Evolutionary conservation across 2,113 vertebrate species (phyloP).

Genomic region (Calonectris borealis): DNA sequence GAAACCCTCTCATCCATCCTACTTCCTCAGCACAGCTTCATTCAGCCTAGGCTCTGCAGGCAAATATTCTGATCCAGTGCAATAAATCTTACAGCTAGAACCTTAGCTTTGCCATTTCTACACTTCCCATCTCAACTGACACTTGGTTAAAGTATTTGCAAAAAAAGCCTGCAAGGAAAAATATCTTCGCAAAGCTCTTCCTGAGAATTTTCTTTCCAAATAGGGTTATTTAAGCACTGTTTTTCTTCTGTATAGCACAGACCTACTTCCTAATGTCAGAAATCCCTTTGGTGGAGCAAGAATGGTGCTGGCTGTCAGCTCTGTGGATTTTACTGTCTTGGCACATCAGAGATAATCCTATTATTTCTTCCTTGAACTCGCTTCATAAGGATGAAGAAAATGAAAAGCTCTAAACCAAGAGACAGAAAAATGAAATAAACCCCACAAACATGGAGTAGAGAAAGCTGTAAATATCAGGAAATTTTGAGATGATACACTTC

Average conservation of each 20-base stretch:
- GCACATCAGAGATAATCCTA: constrained; percentile 40
- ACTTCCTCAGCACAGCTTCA: not conserved
- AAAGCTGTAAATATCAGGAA: constrained; percentile 4
- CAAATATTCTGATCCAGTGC: not conserved
- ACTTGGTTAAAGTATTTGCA: not conserved
- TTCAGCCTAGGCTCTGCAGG: not conserved
- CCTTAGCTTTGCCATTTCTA: not conserved
- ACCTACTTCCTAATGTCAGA: constrained; percentile 12
- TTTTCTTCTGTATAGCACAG: not conserved
- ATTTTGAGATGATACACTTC: not conserved
- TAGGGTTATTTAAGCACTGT: not conserved
- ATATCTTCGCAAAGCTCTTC: not conserved
- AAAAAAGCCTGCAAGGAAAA: not conserved
- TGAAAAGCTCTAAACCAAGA: constrained; percentile 31
- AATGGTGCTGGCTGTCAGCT: constrained; percentile 1
- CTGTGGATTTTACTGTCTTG: constrained; percentile 16
- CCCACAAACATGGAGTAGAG: not conserved
- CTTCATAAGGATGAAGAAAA: constrained; percentile 22
- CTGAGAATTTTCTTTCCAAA: not conserved
- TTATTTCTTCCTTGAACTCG: constrained; percentile 9
- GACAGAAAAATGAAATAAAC: not conserved
- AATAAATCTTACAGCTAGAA: not conserved
- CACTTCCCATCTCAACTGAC: not conserved
- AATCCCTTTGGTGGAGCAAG: constrained; percentile 2
- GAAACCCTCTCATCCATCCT: constrained; percentile 2